These are phyloP conservation scores for Plagiodera versicolora DNA, from an alignment of 2,888 invertebrate species.

Conservation along the genomic window DNA sequence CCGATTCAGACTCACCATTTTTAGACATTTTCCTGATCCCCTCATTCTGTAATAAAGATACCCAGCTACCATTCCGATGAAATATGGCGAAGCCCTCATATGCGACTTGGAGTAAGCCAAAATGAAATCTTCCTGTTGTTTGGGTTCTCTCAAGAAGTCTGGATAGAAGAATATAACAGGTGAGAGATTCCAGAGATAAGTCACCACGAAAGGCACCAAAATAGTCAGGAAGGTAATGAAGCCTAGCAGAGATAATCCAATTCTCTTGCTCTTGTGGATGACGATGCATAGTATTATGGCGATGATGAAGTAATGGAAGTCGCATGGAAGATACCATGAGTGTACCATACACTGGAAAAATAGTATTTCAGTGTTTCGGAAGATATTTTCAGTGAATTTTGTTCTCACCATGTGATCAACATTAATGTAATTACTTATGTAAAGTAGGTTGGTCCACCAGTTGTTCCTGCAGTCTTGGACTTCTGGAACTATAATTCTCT, in stretches of 20 bases:
- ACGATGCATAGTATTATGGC: conserved; percentile 56
- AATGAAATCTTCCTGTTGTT: conserved; percentile 57
- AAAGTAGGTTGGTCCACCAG: conserved; percentile 66
- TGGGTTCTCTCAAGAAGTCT: conserved; percentile 58
- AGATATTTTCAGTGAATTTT: no score
- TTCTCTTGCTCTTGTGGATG: conserved; percentile 51
- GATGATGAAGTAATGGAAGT: conserved; percentile 67
- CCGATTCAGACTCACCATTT: conserved; percentile 48
- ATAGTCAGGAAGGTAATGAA: conserved; percentile 53
- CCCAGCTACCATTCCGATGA: conserved; percentile 61
- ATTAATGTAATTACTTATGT: conserved; percentile 64
- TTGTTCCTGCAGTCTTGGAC: conserved; percentile 59
- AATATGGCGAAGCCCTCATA: conserved; percentile 60
- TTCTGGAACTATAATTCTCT: conserved; percentile 56
- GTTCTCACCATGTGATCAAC: conserved; percentile 60
- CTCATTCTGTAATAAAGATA: conserved; percentile 53
- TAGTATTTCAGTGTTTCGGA: no score
- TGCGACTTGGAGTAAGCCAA: conserved; percentile 63
- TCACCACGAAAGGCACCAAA: conserved; percentile 58
- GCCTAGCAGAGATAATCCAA: conserved; percentile 52
- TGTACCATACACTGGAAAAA: conserved; percentile 64
- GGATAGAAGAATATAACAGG: conserved; percentile 61
- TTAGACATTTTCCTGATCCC: conserved; percentile 41
- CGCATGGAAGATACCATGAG: conserved; percentile 71
- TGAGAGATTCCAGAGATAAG: conserved; percentile 55